Conservation (phyloP, 2,113 vertebrate species). For the Pterocles orientalis region DNA sequence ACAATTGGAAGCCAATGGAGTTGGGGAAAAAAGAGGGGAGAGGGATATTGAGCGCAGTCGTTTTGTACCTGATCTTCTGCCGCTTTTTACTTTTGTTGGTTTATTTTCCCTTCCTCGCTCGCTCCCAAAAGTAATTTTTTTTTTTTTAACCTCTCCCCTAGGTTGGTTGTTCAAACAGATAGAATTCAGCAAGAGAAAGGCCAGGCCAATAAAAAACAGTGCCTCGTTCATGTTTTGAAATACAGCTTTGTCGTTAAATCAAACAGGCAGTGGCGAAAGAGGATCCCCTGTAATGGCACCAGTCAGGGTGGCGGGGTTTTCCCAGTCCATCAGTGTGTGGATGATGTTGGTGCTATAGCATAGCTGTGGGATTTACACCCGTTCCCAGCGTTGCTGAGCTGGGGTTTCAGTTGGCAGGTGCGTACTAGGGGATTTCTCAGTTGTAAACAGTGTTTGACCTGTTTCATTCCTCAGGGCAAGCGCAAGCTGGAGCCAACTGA, state of each 20-base stretch:
- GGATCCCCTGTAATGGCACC: rapidly evolving
- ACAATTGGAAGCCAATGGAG: background rate
- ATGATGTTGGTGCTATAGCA: background rate
- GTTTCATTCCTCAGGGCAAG: constrained; percentile 40
- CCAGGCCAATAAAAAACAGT: background rate
- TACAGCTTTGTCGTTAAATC: background rate
- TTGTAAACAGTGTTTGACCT: constrained; percentile 68
- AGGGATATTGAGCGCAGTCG: background rate
- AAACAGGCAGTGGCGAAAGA: background rate
- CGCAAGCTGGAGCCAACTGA: background rate
- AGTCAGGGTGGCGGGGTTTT: background rate
- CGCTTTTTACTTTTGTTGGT: background rate
- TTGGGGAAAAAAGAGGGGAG: background rate
- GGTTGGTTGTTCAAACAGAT: background rate
- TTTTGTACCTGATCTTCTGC: background rate
- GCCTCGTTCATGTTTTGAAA: background rate
- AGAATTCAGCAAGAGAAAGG: background rate
- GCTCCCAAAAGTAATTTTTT: background rate
- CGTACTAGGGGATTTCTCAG: constrained; percentile 18
- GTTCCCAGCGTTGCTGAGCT: background rate
- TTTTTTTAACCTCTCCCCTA: background rate
- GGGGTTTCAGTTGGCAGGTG: constrained; percentile 1
- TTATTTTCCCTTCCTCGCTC: background rate
- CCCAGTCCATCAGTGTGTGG: background rate
- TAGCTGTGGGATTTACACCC: constrained; percentile 31